Conservation (phyloP, 2,113 vertebrate genomes). For the Aegithalos caudatus region DNA sequence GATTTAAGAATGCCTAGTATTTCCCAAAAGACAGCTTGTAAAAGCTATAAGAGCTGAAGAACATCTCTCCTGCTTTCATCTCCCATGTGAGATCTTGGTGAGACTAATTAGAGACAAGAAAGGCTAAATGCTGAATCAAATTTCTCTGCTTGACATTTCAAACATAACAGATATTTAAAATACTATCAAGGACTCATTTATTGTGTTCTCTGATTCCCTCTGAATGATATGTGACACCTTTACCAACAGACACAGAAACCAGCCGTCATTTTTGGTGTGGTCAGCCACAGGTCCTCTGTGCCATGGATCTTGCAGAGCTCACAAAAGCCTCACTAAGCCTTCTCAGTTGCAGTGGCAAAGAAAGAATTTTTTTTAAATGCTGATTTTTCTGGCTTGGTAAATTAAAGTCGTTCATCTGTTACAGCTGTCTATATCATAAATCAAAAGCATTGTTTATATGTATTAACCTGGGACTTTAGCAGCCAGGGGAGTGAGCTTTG, state of each 20-base stretch:
- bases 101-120: not conserved
- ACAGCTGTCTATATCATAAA: not conserved
- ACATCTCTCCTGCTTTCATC: not conserved
- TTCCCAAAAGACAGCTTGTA: not conserved
- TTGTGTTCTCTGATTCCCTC: not conserved
- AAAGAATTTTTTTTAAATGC: not conserved
- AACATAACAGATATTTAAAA: not conserved
- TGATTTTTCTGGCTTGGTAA: conserved; percentile 2
- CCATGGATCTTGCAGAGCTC: not conserved
- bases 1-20: not conserved
- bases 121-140: not conserved
- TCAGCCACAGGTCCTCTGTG: not conserved
- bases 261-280: not conserved
- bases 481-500: not conserved
- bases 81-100: not conserved
- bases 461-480: not conserved
- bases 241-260: not conserved
- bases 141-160: not conserved
- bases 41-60: not conserved
- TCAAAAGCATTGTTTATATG: conserved; percentile 5
- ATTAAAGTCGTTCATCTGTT: conserved; percentile 28
- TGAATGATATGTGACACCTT: not conserved
- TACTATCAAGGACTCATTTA: not conserved
- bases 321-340: not conserved
- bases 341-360: not conserved